Conservation (phyloP, 2,797 vertebrate species). For the Argentina silus region DNA sequence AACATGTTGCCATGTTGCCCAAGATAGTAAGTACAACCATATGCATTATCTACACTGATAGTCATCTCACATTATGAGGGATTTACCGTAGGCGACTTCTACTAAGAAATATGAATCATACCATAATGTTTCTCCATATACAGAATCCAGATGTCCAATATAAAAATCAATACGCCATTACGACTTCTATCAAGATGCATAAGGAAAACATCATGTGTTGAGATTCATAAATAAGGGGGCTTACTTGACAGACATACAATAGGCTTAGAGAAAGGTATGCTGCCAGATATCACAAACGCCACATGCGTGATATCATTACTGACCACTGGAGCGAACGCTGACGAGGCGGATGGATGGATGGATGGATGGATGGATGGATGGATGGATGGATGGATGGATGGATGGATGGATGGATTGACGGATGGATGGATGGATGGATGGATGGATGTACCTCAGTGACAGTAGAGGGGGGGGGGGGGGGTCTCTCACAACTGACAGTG, state of each 20-base stretch:
- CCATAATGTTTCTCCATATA: constrained; percentile 9
- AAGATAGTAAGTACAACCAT: constrained; percentile 49
- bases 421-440: constrained; percentile 38
- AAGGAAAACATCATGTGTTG: constrained; percentile 28
- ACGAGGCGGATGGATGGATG: too few species aligned
- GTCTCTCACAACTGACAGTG: not conserved
- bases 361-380: constrained; percentile 24
- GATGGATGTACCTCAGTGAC: constrained; percentile 36
- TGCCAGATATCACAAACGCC: constrained; percentile 24
- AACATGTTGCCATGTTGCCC: constrained; percentile 3
- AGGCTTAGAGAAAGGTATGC: constrained; percentile 12
- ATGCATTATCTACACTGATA: constrained; percentile 43
- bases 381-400: constrained; percentile 35
- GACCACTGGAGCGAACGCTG: constrained; percentile 28
- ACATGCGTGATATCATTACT: constrained; percentile 28
- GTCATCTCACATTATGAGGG: constrained; percentile 31
- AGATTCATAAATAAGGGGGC: constrained; percentile 46
- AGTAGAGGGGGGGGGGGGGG: not conserved
- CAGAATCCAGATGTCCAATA: constrained; percentile 12
- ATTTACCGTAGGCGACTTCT: constrained; percentile 22
- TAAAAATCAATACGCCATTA: constrained; percentile 49
- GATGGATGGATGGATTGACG: not conserved
- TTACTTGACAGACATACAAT: constrained; percentile 37
- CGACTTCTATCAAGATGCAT: constrained; percentile 30
- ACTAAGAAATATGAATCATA: constrained; percentile 35